A percentile compares a stretch with the other conserved stretches of the same genome.
Evolutionary conservation across 2,888 invertebrate species (phyloP).

Genomic region (Geophilus truncorum): DNA sequence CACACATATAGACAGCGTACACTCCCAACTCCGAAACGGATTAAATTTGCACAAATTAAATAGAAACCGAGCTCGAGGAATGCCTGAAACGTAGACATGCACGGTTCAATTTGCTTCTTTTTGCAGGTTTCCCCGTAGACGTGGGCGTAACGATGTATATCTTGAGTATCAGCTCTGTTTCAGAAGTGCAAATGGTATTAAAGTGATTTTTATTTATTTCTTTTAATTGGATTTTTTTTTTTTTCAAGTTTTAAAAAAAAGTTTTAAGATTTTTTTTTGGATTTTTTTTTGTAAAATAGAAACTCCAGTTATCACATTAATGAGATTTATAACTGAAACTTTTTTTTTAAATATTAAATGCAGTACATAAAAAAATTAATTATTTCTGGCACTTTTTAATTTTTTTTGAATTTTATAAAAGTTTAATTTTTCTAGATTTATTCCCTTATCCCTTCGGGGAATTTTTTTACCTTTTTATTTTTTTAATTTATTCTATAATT

Average conservation of each 20-base stretch:
- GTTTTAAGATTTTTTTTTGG: neutral
- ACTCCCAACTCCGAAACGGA: neutral
- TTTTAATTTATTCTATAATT: too few species aligned
- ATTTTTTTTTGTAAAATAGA: neutral
- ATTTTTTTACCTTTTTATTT: too few species aligned
- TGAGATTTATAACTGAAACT: too few species aligned
- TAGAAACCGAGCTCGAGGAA: neutral
- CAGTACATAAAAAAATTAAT: too few species aligned
- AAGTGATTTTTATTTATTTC: slow-evolving; percentile 6
- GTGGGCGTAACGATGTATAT: slow-evolving; percentile 98
- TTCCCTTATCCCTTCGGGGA: too few species aligned
- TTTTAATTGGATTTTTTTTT: neutral
- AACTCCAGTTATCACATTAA: too few species aligned
- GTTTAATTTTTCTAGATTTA: too few species aligned
- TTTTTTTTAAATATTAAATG: too few species aligned
- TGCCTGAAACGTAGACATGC: neutral
- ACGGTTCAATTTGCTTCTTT: slow-evolving; percentile 40
- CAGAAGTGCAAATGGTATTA: slow-evolving; percentile 94
- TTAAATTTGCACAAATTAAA: neutral
- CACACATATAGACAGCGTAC: slow-evolving; percentile 6
- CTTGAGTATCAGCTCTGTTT: slow-evolving; percentile 96
- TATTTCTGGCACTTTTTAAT: too few species aligned
- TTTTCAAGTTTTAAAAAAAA: neutral
- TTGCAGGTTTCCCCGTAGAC: slow-evolving; percentile 94
- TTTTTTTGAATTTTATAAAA: too few species aligned